Base-by-base conservation (phyloP, 1,140 invertebrate species). In the Plodia interpunctella region DNA sequence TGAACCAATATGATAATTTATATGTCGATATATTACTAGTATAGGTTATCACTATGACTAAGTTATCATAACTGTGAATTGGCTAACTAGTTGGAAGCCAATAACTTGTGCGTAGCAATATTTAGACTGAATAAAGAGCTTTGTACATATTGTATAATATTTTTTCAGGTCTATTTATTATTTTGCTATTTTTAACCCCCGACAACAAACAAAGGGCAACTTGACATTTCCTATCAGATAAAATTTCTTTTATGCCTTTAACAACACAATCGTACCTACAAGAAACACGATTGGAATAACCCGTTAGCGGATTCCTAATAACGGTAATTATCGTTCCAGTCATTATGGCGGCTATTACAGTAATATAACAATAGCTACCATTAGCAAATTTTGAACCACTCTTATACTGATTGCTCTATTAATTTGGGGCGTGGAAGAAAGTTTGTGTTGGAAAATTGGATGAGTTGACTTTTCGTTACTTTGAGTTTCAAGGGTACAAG, bases 301-400 rank as follows among this genome's bases (percentile, higher is more conserved):
- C 38, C 38, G 38, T 44, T 44, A 44, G 15, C 38, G 15, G 38
- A 44, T 44, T 44, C 38, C 38, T 44, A 20, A 70, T 52, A 61
- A 66, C 54, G 54, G 54, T 25, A 35, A 50, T 62, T 35, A 62
- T 52, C 50, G 38, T 51, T 62, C 28, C 49, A 55, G 59, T 59
- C 55, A 59, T 60, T 60, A 60, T 15, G 13, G 13, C 0, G 15
- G 38, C 38, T 2, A 44, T 44, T 44, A 44, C 10, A 53, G 64
- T 59, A 62, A 62, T 61, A 52, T 56, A 15, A 35, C 53, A 63
- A 51, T 59, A 57, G 49, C 28, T 17, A 18, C 60, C 20, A 66
- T 66, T 66, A 60, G 51, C 35, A 53, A 62, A 60, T 66, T 61
- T 56, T 44, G 44, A 65, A 55, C 15, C 44, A 30, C 28, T 62